Evolutionary conservation across 2,797 vertebrate genomes (phyloP).

Genomic region (Schizopygopsis pylzovi): DNA sequence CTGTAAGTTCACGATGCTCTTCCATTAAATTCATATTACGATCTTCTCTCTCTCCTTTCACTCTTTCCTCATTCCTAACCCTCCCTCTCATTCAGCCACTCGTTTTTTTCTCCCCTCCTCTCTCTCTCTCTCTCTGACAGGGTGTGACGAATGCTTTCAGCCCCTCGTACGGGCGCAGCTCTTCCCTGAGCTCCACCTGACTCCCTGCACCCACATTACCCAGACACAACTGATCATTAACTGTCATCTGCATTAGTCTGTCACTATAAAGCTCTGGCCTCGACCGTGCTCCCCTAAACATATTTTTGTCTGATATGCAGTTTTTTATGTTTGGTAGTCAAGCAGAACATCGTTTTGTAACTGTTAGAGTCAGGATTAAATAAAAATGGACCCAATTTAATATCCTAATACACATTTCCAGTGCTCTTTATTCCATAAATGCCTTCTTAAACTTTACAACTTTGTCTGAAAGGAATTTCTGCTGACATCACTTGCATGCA

Average conservation of each 20-base stretch:
- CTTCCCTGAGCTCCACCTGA: conserved; percentile 39
- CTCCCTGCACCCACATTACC: conserved; percentile 23
- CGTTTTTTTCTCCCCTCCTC: conserved; percentile 7
- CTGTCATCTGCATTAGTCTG: conserved; percentile 36
- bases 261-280: conserved; percentile 28
- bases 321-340: background rate
- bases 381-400: background rate
- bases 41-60: conserved; percentile 50
- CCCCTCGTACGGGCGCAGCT: background rate
- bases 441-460: background rate
- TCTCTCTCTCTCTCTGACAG: conserved; percentile 45
- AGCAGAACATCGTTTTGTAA: background rate
- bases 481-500: background rate
- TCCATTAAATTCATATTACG: conserved; percentile 80
- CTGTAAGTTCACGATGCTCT: conserved; percentile 70
- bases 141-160: conserved; percentile 37
- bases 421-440: background rate
- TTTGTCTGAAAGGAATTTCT: background rate
- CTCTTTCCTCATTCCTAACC: conserved; percentile 31
- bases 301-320: conserved; percentile 12
- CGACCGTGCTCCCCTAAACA: background rate
- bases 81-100: conserved; percentile 37
- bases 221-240: conserved; percentile 36
- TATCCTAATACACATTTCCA: background rate
- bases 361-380: conserved; percentile 1